phyloP scores from a whole-genome alignment of 2,797 vertebrate genomes.

The Pelochelys cantorii region DNA sequence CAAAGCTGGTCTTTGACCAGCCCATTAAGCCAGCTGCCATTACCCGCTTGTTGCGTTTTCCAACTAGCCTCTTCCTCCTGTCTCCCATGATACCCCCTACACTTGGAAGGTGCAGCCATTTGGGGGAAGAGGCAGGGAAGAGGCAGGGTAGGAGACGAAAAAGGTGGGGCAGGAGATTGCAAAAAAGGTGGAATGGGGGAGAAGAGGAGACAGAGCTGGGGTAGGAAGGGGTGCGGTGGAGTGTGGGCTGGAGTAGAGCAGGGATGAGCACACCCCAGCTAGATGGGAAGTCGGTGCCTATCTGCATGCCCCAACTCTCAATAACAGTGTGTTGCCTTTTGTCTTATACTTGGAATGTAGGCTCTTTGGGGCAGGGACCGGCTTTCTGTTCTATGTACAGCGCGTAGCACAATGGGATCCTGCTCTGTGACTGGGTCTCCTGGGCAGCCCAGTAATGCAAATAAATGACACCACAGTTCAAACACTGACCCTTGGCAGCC shows the following conservation, averaged over 20 bases:
- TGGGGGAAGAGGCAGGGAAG: too few relatives aligned
- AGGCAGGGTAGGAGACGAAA: too few relatives aligned
- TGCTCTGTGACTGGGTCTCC: too few relatives aligned
- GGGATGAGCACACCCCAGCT: too few relatives aligned
- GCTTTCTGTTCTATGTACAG: background rate
- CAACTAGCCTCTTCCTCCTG: background rate
- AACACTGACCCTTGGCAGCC: background rate
- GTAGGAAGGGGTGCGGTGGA: too few relatives aligned
- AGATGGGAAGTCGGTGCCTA: too few relatives aligned
- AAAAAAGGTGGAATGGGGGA: too few relatives aligned
- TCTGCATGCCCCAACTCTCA: background rate
- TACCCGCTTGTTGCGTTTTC: background rate
- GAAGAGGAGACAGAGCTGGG: too few relatives aligned
- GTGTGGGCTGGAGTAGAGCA: too few relatives aligned
- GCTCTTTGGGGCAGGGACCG: background rate
- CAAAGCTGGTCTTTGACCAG: background rate
- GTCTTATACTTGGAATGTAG: background rate
- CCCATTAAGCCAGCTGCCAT: background rate
- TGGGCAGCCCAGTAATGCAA: too few relatives aligned
- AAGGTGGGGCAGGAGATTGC: too few relatives aligned
- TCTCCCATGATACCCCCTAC: background rate
- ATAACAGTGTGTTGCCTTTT: background rate
- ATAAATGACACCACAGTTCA: background rate
- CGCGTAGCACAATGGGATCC: too few relatives aligned
- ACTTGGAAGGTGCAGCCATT: background rate